Percentiles rank a stretch among this genome's conserved stretches.
phyloP scores from a whole-genome alignment of 2,797 vertebrate genomes.

The Chloroceryle amazona region DNA sequence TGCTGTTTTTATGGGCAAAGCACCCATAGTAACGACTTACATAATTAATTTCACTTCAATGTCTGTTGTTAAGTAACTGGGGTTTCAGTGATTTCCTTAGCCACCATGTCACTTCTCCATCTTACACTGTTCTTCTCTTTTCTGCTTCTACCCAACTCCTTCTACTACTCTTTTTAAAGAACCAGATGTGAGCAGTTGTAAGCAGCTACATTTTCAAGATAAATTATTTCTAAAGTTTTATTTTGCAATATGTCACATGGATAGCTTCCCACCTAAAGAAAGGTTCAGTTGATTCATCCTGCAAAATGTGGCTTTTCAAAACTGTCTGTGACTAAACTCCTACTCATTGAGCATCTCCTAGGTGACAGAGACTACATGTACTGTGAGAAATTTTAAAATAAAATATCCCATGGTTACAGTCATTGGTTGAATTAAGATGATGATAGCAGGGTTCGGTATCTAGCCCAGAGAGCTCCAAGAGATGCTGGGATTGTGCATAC shows the following conservation, averaged over 20 bases:
- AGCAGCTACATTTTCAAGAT: background rate
- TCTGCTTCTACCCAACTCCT: background rate
- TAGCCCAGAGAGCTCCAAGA: background rate
- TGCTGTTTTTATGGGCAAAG: background rate
- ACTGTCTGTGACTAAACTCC: conserved; percentile 20
- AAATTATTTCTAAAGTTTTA: background rate
- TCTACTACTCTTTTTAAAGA: background rate
- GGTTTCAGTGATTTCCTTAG: conserved; percentile 6
- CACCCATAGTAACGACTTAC: background rate
- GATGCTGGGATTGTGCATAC: background rate
- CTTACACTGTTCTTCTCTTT: background rate
- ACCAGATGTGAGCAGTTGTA: background rate
- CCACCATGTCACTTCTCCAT: background rate
- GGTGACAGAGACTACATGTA: background rate
- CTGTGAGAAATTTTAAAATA: background rate
- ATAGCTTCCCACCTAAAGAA: background rate
- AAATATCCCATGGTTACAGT: conserved; percentile 21
- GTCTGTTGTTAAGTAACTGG: background rate
- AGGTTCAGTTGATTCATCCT: background rate
- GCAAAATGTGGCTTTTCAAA: conserved; percentile 9
- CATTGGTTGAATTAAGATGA: background rate
- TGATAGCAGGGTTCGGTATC: background rate
- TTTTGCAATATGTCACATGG: background rate
- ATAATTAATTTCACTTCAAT: background rate
- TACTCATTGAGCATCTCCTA: conserved; percentile 66